Evolutionary conservation across 2,888 invertebrate species (phyloP).

Genomic region (Timandra comae): DNA sequence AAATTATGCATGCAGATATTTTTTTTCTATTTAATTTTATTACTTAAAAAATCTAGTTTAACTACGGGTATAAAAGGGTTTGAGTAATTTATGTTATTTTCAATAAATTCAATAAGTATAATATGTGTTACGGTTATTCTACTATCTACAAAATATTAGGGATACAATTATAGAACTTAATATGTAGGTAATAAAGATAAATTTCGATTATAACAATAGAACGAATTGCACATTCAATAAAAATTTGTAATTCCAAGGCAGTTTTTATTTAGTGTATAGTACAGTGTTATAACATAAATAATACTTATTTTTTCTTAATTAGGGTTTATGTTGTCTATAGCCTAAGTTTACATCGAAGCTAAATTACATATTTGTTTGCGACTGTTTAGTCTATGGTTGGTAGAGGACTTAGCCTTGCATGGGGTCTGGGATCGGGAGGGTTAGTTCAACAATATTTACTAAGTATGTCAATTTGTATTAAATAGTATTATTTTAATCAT

Average conservation of each 20-base stretch:
- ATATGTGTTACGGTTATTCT: no score
- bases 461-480: no score
- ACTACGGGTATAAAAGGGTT: no score
- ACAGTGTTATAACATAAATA: slow-evolving; percentile 36
- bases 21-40: no score
- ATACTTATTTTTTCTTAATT: slow-evolving; percentile 33
- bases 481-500: no score
- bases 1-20: no score
- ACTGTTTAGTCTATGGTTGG: slow-evolving; percentile 10
- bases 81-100: no score
- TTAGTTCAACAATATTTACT: no score
- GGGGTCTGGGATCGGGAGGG: slow-evolving; percentile 22
- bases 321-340: background rate
- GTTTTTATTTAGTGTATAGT: slow-evolving; percentile 8
- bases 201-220: slow-evolving; percentile 3
- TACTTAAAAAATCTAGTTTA: no score
- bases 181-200: slow-evolving; percentile 3
- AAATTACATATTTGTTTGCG: background rate
- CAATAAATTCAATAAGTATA: no score
- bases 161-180: slow-evolving; percentile 11
- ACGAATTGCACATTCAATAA: slow-evolving; percentile 12
- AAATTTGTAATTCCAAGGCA: slow-evolving; percentile 27
- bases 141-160: slow-evolving; percentile 14
- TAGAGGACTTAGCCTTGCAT: no score
- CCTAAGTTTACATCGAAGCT: no score